Evolutionary conservation across 2,888 invertebrate genomes (phyloP), one percentile per base, ranked within the genome.

Genomic region (Leptarthrus brevirostris): DNA sequence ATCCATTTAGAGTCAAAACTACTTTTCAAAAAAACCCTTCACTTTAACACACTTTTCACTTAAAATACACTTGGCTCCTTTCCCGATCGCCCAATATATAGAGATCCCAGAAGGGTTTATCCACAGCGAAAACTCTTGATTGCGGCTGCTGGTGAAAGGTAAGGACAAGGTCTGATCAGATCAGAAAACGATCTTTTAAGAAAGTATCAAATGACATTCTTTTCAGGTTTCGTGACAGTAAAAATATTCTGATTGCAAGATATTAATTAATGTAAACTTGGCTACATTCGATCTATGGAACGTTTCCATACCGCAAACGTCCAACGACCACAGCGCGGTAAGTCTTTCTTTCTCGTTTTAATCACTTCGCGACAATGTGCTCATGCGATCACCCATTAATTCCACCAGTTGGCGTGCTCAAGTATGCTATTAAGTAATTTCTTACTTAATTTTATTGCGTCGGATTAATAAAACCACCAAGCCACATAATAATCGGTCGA

Each of bases 361-460:
- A 40, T 40, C 40, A 40, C 0, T 40, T 12, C 40, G 40, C 40
- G 40, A 40, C 49, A 49, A 49, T 20, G 49, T 18, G 18, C 16
- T 12, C 14, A 16, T 20, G 18, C 16, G 18, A 49, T 18, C 49
- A 18, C 18, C 49, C 22, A 49, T 49, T 49, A n/a, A 49, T 20
- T 49, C 18, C 18, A 49, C 8, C 49, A 3, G 5, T 49, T 49
- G 6, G n/a, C 20, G 6, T 16, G 6, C 16, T 49, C 49, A 18
- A 49, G 18, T 49, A 12, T 3, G 40, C 36, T 36, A 58, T 34
- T 58, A 58, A 58, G 40, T 58, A 36, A 58, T 58, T 58, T 34
- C 36, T 58, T 58, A 26, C 58, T 34, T 36, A 58, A 58, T 34
- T 58, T 58, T 58, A 34, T 34, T 26, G n/a, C 58, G 18, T 34